Base-by-base conservation (phyloP, 2,888 invertebrate genomes). In the Laothoe populi region DNA sequence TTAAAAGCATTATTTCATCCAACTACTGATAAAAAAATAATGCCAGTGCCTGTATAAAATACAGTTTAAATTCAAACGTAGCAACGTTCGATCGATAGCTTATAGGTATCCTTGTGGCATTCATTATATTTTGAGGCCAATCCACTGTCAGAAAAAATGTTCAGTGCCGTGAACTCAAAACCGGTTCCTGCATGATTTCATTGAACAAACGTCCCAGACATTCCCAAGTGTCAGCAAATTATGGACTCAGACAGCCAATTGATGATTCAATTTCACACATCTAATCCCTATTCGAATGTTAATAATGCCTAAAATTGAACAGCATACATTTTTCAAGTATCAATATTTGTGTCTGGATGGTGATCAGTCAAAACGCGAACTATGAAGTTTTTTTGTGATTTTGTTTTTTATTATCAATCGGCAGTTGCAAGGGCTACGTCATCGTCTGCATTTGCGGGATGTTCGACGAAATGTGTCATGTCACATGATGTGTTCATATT, bases 391-490 rank as follows among this genome's bases (percentile, higher is more conserved):
- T 74, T 76, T 75, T 72, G 68, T 62, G 24, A 2, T 11, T 35
- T 49, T 73, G 71, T 76, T 80, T 81, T 77, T 69, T 70, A 77
- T 74, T 69, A 23, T 45, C 59, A 53, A 46, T 72, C 63, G 62
- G 21, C 23, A 64, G 61, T 69, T 75, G 77, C 75, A 78, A 81
- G 72, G 77, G 76, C 64, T 81, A 79, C 89, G 88, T 90, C 90
- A 90, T 79, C 84, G 90, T 90, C 90, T 89, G 88, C 72, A 89
- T 85, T 70, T 83, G 88, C 81, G 69, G 31, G n/a, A 48, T 26
- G 24, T 53, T 53, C 53, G 53, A 11, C 19, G 53, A 53, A 53
- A 35, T 11, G 35, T 8, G 16, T n/a, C n/a, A n/a, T n/a, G n/a
- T n/a, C n/a, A n/a, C 53, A 31, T 53, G 53, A 35, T 53, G 31